A percentile compares a stretch with the other conserved stretches of the same genome.
These are phyloP conservation scores for Actinemys pallida DNA, from an alignment of 2,113 vertebrate genomes.

Conservation along the genomic window DNA sequence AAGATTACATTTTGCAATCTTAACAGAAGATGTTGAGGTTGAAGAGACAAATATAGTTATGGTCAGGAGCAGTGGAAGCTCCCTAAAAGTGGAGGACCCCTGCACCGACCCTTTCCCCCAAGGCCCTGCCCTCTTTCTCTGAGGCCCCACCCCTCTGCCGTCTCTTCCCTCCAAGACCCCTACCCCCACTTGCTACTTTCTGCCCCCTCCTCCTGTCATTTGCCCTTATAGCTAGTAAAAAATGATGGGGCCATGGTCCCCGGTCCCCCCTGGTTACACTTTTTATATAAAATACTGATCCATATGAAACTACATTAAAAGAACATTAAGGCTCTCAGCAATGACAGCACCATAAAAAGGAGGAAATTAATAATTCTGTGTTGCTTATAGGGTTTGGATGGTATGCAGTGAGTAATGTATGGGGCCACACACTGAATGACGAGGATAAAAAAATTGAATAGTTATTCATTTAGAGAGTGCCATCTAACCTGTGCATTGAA, in stretches of 20 bases:
- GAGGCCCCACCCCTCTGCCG: too few species aligned
- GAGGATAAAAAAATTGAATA: not conserved
- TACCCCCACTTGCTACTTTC: too few species aligned
- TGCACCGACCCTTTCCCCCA: too few species aligned
- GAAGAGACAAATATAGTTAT: not conserved
- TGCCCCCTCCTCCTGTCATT: too few species aligned
- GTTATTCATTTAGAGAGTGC: not conserved
- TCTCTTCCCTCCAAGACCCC: too few species aligned
- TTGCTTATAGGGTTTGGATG: not conserved
- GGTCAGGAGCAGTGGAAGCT: too few species aligned
- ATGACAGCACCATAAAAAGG: not conserved
- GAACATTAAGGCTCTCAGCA: not conserved
- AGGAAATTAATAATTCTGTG: not conserved
- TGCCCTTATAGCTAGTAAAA: too few species aligned
- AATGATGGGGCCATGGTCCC: too few species aligned
- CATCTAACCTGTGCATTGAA: accelerated
- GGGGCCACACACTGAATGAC: not conserved
- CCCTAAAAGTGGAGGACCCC: too few species aligned
- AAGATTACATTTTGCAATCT: not conserved
- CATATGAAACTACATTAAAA: not conserved
- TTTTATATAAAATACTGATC: too few species aligned
- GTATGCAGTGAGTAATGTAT: not conserved
- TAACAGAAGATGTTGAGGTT: not conserved
- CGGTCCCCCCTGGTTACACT: not conserved
- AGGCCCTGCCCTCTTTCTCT: too few species aligned